A percentile compares a stretch with the other conserved stretches of the same genome.
These are phyloP conservation scores for Poeciliopsis infans DNA, from an alignment of 2,797 vertebrate genomes.

Conservation along the genomic window DNA sequence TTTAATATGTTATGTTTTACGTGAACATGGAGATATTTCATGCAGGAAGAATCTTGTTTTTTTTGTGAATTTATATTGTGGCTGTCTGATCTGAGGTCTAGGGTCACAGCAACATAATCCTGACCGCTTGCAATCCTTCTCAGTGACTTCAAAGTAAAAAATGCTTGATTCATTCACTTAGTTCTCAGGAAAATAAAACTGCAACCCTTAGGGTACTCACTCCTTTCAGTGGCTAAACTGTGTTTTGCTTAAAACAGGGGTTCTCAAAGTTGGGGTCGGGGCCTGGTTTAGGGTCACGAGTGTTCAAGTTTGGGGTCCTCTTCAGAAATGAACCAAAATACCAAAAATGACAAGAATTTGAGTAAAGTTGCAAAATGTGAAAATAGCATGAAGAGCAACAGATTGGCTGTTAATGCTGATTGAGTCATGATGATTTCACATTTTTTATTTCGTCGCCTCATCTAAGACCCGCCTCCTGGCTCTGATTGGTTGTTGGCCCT, in stretches of 20 bases:
- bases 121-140: not conserved
- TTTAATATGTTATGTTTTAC: slow-evolving; percentile 12
- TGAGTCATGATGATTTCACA: not conserved
- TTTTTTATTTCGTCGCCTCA: not conserved
- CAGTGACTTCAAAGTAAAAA: too few species aligned
- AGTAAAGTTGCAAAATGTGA: not conserved
- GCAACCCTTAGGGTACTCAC: too few species aligned
- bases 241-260: not conserved
- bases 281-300: not conserved
- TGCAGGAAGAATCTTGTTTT: not conserved
- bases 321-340: not conserved
- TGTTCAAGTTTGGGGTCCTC: not conserved
- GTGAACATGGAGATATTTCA: slow-evolving; percentile 33
- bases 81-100: slow-evolving; percentile 23
- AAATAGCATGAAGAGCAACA: not conserved
- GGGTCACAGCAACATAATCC: slow-evolving; percentile 3
- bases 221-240: not conserved
- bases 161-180: not conserved
- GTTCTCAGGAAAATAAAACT: not conserved
- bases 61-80: slow-evolving; percentile 8
- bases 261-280: not conserved
- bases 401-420: not conserved
- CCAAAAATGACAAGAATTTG: not conserved
- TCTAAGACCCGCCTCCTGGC: too few species aligned
- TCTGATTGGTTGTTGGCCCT: too few species aligned